Conservation (phyloP, 2,797 vertebrate species). For the Spea hammondii region DNA sequence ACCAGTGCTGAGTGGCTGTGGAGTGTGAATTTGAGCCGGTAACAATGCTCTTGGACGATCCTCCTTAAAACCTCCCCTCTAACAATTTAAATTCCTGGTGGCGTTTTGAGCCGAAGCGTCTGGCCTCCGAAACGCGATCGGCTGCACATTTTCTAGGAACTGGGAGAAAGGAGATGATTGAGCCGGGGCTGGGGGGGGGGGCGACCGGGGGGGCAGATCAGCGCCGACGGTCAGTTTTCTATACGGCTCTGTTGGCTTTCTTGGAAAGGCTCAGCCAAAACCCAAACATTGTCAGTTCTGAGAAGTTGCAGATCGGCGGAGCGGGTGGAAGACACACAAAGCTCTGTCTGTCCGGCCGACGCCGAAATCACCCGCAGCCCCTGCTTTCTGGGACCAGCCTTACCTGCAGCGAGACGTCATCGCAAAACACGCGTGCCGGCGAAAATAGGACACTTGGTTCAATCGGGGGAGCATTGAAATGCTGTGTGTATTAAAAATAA, state of each 20-base stretch:
- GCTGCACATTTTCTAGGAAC: conserved; percentile 19
- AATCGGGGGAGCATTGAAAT: too few species aligned
- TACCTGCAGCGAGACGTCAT: not conserved
- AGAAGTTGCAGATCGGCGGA: conserved; percentile 39
- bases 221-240: conserved; percentile 10
- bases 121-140: too few species aligned
- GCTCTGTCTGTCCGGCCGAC: conserved; percentile 8
- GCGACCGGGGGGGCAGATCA: not conserved
- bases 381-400: too few species aligned
- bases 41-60: too few species aligned
- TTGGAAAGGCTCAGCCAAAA: conserved; percentile 42
- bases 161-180: conserved; percentile 32
- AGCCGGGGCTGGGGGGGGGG: not conserved
- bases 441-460: too few species aligned
- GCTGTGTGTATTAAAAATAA: too few species aligned
- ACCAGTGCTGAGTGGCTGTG: not conserved
- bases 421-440: too few species aligned
- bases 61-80: too few species aligned
- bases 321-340: conserved; percentile 20
- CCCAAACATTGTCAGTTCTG: conserved; percentile 46
- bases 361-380: not conserved
- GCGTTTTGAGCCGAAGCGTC: too few species aligned
- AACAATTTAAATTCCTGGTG: too few species aligned
- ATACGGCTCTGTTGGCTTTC: conserved; percentile 43
- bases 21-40: too few species aligned